These are phyloP conservation scores for Denticeps clupeoides DNA, from an alignment of 2,797 vertebrate genomes.

Conservation along the genomic window DNA sequence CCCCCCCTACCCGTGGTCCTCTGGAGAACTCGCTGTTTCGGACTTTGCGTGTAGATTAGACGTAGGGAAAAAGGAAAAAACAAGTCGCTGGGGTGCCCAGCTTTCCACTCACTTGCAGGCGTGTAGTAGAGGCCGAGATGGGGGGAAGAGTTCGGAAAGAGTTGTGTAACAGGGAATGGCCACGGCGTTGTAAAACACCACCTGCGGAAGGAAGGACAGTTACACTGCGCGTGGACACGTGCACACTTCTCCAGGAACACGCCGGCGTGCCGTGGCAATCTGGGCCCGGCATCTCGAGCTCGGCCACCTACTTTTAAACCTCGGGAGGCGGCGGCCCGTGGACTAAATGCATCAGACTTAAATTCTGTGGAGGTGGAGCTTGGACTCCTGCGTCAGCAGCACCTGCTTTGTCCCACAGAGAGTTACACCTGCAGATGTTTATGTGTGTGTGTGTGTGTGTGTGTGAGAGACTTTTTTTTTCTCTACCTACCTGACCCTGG, in stretches of 20 bases:
- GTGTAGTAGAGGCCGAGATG: constrained; percentile 74
- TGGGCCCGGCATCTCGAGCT: too few relatives aligned
- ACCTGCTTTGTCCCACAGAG: neutral
- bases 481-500: constrained; percentile 81
- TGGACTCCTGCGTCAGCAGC: neutral
- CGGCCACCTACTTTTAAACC: too few relatives aligned
- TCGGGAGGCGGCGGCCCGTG: too few relatives aligned
- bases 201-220: constrained; percentile 48
- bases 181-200: constrained; percentile 95
- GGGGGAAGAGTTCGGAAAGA: constrained; percentile 80
- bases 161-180: constrained; percentile 93
- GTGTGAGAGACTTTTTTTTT: neutral
- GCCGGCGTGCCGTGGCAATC: too few relatives aligned
- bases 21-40: too few relatives aligned
- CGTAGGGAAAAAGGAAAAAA: too few relatives aligned
- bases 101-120: constrained; percentile 85
- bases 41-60: too few relatives aligned
- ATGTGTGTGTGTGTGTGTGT: neutral
- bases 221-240: neutral
- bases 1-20: too few relatives aligned
- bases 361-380: too few relatives aligned
- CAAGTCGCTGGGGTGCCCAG: too few relatives aligned
- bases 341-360: too few relatives aligned
- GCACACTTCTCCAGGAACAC: too few relatives aligned
- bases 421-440: neutral